These are phyloP conservation scores for Chrysolina oricalcia DNA, from an alignment of 2,888 invertebrate species.

Conservation along the genomic window DNA sequence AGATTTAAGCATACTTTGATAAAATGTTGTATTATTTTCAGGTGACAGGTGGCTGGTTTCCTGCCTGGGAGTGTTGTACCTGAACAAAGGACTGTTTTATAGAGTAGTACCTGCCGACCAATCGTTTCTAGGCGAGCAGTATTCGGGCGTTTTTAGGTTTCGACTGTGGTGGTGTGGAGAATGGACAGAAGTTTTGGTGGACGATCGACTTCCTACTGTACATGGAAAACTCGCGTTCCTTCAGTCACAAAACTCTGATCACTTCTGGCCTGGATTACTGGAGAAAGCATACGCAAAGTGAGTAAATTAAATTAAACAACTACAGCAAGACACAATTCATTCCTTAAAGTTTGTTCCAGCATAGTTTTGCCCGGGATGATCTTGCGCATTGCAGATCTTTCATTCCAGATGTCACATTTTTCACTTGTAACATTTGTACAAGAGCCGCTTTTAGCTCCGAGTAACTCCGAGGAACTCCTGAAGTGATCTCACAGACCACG, in stretches of 20 bases:
- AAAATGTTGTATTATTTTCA: conserved; percentile 65
- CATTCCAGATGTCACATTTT: too few species aligned
- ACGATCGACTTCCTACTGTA: conserved; percentile 91
- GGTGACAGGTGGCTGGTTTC: conserved; percentile 94
- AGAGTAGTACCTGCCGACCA: conserved; percentile 94
- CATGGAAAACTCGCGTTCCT: conserved; percentile 90
- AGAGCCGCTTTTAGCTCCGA: too few species aligned
- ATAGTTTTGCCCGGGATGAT: too few species aligned
- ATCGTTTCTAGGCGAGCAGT: conserved; percentile 80
- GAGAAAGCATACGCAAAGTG: conserved; percentile 96
- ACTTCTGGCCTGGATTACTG: conserved; percentile 91
- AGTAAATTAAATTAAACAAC: too few species aligned
- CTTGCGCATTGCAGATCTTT: too few species aligned
- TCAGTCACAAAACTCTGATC: conserved; percentile 85
- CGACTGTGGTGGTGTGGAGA: conserved; percentile 95
- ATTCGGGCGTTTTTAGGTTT: conserved; percentile 90
- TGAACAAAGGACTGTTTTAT: conserved; percentile 91
- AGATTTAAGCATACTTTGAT: too few species aligned
- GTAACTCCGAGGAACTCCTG: too few species aligned
- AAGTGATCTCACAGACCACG: too few species aligned
- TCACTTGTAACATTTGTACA: too few species aligned
- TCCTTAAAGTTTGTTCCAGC: too few species aligned
- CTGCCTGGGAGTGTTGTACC: conserved; percentile 88
- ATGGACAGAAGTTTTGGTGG: conserved; percentile 92
- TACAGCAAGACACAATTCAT: too few species aligned